Evolutionary conservation across 2,888 invertebrate species (phyloP), one percentile per base, ranked within the genome.

Genomic region (Junonia oenone): DNA sequence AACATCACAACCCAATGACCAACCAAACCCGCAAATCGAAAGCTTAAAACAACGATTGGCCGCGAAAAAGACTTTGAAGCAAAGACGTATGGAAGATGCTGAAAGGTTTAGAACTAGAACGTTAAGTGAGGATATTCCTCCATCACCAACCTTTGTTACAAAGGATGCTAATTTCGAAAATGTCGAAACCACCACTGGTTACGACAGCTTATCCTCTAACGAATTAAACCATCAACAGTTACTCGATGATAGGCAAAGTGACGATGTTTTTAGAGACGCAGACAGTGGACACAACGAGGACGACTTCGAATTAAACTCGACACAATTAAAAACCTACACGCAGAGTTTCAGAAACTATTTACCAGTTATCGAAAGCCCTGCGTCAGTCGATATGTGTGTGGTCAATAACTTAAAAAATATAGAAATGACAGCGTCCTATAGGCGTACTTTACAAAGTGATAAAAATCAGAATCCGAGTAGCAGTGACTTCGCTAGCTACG

Each of bases 51-150:
- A 73, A 55, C 76, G 83, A 0, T 69, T 88, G 2, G 85, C 83
- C 6, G 83, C 86, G 2, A 91, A 89, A 65, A 90, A 86, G 66
- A 89, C 90, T 0, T 81, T 84, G 61, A 91, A 92, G 72, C 93
- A 92, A 69, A 91, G 91, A 69, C 88, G 93, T 13, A 76, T 90
- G 9, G 93, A 94, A 61, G 94, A 94, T 71, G 93, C 93, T 5
- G 95, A 95, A 46, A 90, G 96, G 49, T 96, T 94, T 75, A 92
- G 93, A 67, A 96, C 96, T 1, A 92, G 93, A 67, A 94, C 95
- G 0, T 79, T 95, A 15, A 92, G 92, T 81, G 82, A 91, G 68
- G 86, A 86, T 35, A 82, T 88, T 17, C 85, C 77, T 38, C 90
- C 92, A 1, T 91, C 92, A 0, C 91, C 92, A 0, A 88, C 89